A percentile compares a stretch with the other conserved stretches of the same genome.
phyloP scores from a whole-genome alignment of 2,797 vertebrate genomes.

The Chrysocyon brachyurus region DNA sequence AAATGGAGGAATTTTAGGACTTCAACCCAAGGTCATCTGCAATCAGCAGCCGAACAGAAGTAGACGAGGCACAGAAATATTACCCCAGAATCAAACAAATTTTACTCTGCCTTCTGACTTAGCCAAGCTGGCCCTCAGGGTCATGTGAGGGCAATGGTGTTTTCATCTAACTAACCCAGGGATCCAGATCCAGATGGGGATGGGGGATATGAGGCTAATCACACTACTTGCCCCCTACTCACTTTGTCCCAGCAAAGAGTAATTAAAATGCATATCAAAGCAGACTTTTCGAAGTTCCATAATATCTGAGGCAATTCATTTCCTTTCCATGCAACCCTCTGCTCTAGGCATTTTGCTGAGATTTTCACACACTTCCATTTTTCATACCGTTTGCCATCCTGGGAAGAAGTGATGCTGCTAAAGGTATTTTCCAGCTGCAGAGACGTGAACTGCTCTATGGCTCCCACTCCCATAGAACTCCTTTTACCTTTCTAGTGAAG shows the following conservation, averaged over 20 bases:
- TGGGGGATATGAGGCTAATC: not conserved
- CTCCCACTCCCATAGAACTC: not conserved
- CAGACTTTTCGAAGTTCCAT: not conserved
- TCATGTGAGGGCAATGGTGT: not conserved
- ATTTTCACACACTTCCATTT: not conserved
- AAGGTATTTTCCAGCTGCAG: not conserved
- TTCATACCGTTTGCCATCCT: not conserved
- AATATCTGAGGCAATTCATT: not conserved
- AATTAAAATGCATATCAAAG: not conserved
- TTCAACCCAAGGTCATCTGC: slow-evolving; percentile 72
- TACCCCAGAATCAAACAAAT: not conserved
- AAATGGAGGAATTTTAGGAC: slow-evolving; percentile 63
- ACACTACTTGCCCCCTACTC: not conserved
- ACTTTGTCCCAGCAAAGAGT: not conserved
- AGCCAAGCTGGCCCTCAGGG: no score
- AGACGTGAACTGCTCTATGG: not conserved
- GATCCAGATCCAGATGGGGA: not conserved
- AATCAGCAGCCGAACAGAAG: slow-evolving; percentile 34
- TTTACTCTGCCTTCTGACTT: not conserved
- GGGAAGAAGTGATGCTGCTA: fast-evolving
- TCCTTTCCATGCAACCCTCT: not conserved
- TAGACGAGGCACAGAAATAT: slow-evolving; percentile 34
- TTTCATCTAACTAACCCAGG: not conserved
- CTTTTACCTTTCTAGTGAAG: not conserved
- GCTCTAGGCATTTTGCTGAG: not conserved